Percentiles rank a stretch among this genome's conserved stretches.
These are phyloP conservation scores for Trachemys scripta DNA, from an alignment of 2,113 vertebrate genomes.

Conservation along the genomic window DNA sequence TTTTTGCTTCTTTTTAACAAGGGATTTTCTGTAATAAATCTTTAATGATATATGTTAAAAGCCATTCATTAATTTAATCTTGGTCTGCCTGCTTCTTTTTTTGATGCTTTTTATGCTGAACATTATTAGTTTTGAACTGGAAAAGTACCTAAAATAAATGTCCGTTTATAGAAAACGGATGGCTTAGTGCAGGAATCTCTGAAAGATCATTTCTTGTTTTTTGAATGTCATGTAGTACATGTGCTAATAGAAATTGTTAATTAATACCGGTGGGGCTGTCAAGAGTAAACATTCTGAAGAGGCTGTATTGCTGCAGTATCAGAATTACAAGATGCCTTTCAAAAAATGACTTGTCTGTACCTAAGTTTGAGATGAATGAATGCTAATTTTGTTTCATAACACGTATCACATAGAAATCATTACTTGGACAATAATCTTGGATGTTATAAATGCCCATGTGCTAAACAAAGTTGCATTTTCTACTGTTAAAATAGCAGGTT, in stretches of 20 bases:
- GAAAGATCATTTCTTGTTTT: constrained; percentile 75
- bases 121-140: constrained; percentile 52
- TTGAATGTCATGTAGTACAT: constrained; percentile 48
- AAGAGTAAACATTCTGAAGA: background rate
- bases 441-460: background rate
- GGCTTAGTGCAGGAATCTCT: constrained; percentile 30
- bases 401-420: background rate
- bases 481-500: background rate
- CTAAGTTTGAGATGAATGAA: accelerated
- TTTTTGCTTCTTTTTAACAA: constrained; percentile 85
- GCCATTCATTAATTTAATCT: constrained; percentile 93
- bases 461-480: background rate
- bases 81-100: constrained; percentile 91
- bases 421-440: background rate
- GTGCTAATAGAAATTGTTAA: constrained; percentile 55
- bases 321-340: background rate
- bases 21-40: constrained; percentile 97
- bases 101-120: constrained; percentile 38
- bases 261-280: constrained; percentile 46
- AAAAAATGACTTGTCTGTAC: background rate
- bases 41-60: constrained; percentile 97
- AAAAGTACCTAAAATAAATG: constrained; percentile 35
- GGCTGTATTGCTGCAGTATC: constrained; percentile 10
- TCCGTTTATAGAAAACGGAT: constrained; percentile 14
- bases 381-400: background rate